Percentiles rank a stretch among this genome's conserved stretches.
Conservation (phyloP, 2,888 invertebrate genomes). For the Tribolium freemani region DNA sequence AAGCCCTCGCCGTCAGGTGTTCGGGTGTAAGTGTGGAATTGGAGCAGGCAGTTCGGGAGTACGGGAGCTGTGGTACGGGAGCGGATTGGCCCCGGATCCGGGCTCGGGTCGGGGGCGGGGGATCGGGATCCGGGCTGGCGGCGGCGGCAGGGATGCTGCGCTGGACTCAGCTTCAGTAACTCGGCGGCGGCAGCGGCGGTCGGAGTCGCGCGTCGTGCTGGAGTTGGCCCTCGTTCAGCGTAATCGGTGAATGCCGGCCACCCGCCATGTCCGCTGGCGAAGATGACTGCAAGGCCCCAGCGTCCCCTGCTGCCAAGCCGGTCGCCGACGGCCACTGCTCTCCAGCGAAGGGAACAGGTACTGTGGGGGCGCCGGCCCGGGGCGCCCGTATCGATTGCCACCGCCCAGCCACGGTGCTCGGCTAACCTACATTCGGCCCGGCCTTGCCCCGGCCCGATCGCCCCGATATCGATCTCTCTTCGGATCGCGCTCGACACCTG, state of each 20-base stretch:
- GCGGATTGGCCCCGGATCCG: conserved; percentile 51
- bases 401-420: conserved; percentile 62
- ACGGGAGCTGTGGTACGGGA: conserved; percentile 31
- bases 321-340: conserved; percentile 67
- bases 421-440: conserved; percentile 66
- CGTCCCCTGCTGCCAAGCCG: conserved; percentile 57
- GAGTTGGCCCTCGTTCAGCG: conserved; percentile 61
- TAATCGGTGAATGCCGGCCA: conserved; percentile 61
- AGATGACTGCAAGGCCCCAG: conserved; percentile 63
- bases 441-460: conserved; percentile 53
- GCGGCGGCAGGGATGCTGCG: conserved; percentile 68
- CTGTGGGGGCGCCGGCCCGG: conserved; percentile 37
- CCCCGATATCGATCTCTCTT: conserved; percentile 57
- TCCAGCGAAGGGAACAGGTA: conserved; percentile 65
- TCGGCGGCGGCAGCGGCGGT: conserved; percentile 58
- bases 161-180: conserved; percentile 63
- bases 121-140: conserved; percentile 48
- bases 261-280: conserved; percentile 64
- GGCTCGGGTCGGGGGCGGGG: conserved; percentile 47
- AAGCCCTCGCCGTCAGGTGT: conserved; percentile 21
- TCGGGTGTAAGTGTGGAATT: conserved; percentile 22
- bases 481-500: conserved; percentile 51
- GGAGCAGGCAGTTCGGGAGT: conserved; percentile 28
- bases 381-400: conserved; percentile 54
- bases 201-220: conserved; percentile 57